Base-by-base conservation (phyloP, 2,113 vertebrate species). In the Verasper variegatus region DNA sequence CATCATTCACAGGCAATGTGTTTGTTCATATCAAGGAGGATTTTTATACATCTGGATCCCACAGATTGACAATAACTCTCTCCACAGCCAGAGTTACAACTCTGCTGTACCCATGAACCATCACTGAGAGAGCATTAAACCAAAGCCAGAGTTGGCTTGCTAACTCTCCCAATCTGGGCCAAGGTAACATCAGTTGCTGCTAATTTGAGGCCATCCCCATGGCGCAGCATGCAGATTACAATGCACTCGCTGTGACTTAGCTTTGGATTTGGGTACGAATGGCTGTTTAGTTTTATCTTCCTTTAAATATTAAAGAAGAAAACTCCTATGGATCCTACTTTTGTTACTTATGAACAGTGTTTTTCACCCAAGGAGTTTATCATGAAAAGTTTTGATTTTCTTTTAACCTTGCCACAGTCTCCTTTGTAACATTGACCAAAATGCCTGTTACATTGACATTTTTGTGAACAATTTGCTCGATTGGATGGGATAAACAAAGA, bases 1-100 rank as follows among this genome's bases (percentile, higher is more conserved):
- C 13, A 0, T 69, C 0, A 62, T 67, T 71, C 85, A 45, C 20
- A 40, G 52, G n/a, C 51, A 62, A 23, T 35, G 15, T 64, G 69
- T 74, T 86, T 74, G 21, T 73, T 45, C 62, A 52, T 64, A 71
- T 60, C 18, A 62, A 51, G n/a, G 23, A 63, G 21, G 42, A 6
- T 15, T 10, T 81, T 75, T 75, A 57, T 47, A 61, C 42, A 64
- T 62, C 51, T 51, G 64, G 47, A 73, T 67, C 1, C 18, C 42
- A 72, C 45, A 72, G 62, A 24, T n/a, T 40, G n/a, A 75, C 23
- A 31, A 35, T 15, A 64, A 51, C 61, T 14, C 45, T 64, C 23
- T 56, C 3, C 60, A 42, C 31, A 42, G 8, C 40, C 3, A 13
- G 21, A 26, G 71, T 18, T 63, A 51, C n/a, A 15, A 14, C 55